Evolutionary conservation across 2,888 invertebrate genomes (phyloP).

Genomic region (Rotaria sp.): DNA sequence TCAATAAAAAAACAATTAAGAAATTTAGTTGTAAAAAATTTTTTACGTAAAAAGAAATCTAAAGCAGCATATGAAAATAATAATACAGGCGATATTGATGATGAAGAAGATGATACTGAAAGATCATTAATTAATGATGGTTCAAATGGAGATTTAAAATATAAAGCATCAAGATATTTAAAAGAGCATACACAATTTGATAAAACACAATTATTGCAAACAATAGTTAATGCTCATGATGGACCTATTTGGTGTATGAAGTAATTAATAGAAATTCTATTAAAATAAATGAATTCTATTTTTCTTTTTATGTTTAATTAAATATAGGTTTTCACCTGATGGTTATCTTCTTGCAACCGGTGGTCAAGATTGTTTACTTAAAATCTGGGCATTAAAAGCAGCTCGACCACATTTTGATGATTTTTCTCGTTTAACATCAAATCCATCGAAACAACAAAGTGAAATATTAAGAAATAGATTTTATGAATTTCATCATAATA

Average conservation of each 20-base stretch:
- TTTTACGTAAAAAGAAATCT: neutral
- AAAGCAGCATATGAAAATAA: neutral
- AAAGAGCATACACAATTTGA: constrained; percentile 95
- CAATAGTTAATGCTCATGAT: constrained; percentile 70
- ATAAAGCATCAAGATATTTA: constrained; percentile 83
- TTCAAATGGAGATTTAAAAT: constrained; percentile 28
- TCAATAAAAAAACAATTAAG: neutral
- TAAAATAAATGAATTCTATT: neutral
- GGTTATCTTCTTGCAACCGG: constrained; percentile 44
- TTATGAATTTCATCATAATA: neutral
- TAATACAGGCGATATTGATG: neutral
- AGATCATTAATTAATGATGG: neutral
- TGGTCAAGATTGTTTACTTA: constrained; percentile 83
- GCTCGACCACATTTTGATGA: constrained; percentile 84
- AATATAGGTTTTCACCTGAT: constrained; percentile 36
- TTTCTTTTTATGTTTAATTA: too few relatives aligned
- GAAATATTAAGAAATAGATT: constrained; percentile 42
- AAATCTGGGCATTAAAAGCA: constrained; percentile 87
- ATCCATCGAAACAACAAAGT: constrained; percentile 29
- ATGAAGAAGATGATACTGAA: neutral
- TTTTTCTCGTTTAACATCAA: neutral
- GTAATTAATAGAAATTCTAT: neutral
- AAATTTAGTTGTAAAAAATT: neutral
- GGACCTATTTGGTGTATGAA: constrained; percentile 28
- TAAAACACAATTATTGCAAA: constrained; percentile 75